Percentiles rank a stretch among this genome's conserved stretches.
phyloP scores from a whole-genome alignment of 2,113 vertebrate genomes.

The Silurus asotus region DNA sequence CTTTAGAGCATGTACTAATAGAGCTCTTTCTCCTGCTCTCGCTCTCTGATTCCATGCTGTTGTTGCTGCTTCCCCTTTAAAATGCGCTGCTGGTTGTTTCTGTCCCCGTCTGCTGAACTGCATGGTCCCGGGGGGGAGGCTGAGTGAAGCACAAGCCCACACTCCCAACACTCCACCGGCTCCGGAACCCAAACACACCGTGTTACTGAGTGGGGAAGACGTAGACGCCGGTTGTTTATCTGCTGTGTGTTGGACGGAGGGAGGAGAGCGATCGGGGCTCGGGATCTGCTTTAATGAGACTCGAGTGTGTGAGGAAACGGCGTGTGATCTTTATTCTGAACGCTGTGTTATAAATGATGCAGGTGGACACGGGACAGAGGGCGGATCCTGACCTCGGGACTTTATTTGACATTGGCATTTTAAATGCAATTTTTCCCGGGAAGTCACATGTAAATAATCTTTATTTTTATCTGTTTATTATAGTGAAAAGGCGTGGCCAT shows the following conservation, averaged over 20 bases:
- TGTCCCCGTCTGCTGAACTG: constrained; percentile 42
- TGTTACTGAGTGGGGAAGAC: constrained; percentile 14
- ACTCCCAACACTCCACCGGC: constrained; percentile 27
- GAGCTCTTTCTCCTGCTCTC: constrained; percentile 15
- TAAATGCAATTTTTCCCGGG: too few species aligned
- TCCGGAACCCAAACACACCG: constrained; percentile 9
- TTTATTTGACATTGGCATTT: too few species aligned
- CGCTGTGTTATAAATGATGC: background rate
- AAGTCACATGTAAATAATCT: too few species aligned
- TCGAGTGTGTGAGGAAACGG: background rate
- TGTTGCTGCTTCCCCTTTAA: constrained; percentile 21
- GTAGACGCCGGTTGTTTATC: constrained; percentile 20
- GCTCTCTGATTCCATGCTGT: background rate
- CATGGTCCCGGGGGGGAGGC: constrained; percentile 26
- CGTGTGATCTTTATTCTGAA: background rate
- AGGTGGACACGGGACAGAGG: background rate
- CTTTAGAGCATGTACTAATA: constrained; percentile 28
- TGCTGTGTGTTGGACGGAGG: background rate
- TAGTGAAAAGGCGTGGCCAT: too few species aligned
- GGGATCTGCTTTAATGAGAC: background rate
- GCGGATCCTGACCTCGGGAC: too few species aligned
- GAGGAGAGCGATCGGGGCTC: too few species aligned
- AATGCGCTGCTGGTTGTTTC: constrained; percentile 42
- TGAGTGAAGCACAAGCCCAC: constrained; percentile 46
- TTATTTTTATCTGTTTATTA: too few species aligned